Evolutionary conservation across 1,140 invertebrate species (phyloP).

Genomic region (Danaus melanippus): DNA sequence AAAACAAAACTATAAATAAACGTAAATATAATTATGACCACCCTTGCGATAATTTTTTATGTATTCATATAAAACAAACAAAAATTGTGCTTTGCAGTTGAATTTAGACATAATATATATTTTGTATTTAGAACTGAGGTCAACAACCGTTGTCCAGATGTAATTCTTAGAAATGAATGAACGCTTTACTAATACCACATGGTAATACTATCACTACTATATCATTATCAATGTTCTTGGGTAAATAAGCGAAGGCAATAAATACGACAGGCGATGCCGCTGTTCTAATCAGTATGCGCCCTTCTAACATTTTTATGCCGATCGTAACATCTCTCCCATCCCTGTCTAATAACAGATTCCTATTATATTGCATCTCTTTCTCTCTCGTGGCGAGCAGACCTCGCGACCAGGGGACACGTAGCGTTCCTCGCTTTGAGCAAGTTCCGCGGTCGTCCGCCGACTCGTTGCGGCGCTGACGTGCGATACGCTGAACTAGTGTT

Average conservation of each 20-base stretch:
- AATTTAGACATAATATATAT: not conserved
- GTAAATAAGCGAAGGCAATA: slow-evolving; percentile 13
- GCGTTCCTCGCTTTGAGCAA: slow-evolving; percentile 42
- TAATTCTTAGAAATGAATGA: slow-evolving; percentile 54
- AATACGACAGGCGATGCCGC: slow-evolving; percentile 29
- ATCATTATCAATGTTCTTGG: slow-evolving; percentile 39
- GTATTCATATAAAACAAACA: too few relatives aligned
- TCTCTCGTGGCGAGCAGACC: slow-evolving; percentile 29
- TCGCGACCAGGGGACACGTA: slow-evolving; percentile 47
- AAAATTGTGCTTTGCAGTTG: not conserved
- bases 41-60: too few relatives aligned
- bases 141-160: slow-evolving; percentile 41
- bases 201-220: slow-evolving; percentile 34
- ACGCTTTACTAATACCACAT: slow-evolving; percentile 22
- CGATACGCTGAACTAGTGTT: slow-evolving; percentile 55
- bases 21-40: too few relatives aligned
- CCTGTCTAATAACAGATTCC: slow-evolving; percentile 14
- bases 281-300: slow-evolving; percentile 46
- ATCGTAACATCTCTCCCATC: slow-evolving; percentile 23
- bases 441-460: slow-evolving; percentile 64
- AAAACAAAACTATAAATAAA: too few relatives aligned
- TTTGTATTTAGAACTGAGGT: slow-evolving; percentile 15
- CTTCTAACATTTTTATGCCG: slow-evolving; percentile 54
- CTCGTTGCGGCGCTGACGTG: slow-evolving; percentile 64
- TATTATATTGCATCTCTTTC: slow-evolving; percentile 31